phyloP scores from a whole-genome alignment of 1,140 invertebrate species.

The Drosophila simulans region DNA sequence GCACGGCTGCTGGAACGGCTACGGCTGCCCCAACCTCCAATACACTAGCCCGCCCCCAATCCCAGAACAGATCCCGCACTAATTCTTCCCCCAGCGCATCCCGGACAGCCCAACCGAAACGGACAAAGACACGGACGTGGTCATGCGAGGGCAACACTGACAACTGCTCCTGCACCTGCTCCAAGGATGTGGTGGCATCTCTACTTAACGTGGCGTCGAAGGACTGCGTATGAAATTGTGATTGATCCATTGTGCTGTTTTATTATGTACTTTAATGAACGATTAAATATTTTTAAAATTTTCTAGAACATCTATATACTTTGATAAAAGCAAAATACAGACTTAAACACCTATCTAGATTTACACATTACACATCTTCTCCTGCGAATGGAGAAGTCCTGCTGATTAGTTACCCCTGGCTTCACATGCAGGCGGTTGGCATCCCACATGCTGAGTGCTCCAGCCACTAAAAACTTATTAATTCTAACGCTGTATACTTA shows the following conservation, averaged over 20 bases:
- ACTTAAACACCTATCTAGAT: slow-evolving; percentile 25
- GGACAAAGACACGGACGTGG: slow-evolving; percentile 11
- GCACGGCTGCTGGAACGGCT: slow-evolving; percentile 21
- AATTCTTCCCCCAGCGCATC: neutral
- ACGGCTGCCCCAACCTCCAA: neutral
- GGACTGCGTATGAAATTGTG: slow-evolving; percentile 57
- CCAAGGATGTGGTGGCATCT: neutral
- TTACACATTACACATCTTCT: slow-evolving; percentile 15
- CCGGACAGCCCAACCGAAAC: neutral
- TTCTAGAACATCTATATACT: slow-evolving; percentile 14
- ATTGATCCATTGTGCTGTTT: slow-evolving; percentile 60
- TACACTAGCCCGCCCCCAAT: neutral
- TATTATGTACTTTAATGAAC: slow-evolving; percentile 62
- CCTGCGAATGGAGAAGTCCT: neutral
- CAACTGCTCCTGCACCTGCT: neutral
- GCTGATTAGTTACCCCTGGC: neutral
- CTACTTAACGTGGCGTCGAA: slow-evolving; percentile 19
- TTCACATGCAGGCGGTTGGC: neutral
- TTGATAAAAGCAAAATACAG: slow-evolving; percentile 7
- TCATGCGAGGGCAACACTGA: slow-evolving; percentile 4
- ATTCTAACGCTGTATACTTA: slow-evolving; percentile 1
- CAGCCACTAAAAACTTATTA: neutral
- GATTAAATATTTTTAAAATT: slow-evolving; percentile 17
- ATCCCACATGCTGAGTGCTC: neutral
- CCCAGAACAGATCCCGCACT: slow-evolving; percentile 1